Base-by-base conservation (phyloP, 2,113 vertebrate genomes). In the Tricholaema leucomelas region DNA sequence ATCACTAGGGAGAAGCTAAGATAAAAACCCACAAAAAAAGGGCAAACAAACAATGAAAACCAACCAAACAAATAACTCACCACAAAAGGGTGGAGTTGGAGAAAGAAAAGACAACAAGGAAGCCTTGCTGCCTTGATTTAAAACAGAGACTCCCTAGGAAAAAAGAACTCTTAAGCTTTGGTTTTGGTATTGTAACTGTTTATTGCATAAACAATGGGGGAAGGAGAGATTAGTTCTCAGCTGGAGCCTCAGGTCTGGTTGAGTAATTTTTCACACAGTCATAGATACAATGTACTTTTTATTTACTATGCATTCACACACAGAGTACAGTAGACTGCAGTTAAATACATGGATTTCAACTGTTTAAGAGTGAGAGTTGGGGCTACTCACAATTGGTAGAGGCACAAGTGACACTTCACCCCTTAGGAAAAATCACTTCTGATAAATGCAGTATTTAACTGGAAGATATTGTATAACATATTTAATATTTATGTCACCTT, bases 361-460 rank as follows among this genome's bases (percentile, higher is more conserved):
- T 95, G 35, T 92, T 91, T 81, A 88, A 96, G 52, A 90, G 75
- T 91, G 94, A 92, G 87, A 94, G 58, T 33, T 96, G 77, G 64
- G 94, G 70, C 72, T 81, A 96, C 73, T 70, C 93, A 77, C 77
- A 97, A 95, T 42, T 87, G 38, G 85, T 58, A 96, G 91, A 96
- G 93, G 91, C 79, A 96, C 55, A 97, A 96, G 61, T 92, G 96
- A 95, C 82, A 94, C 65, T 96, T 95, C 93, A 96, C 76, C 86
- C 90, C 59, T 81, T 94, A 94, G 38, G 85, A 96, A 97, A 96
- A 95, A 94, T 95, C 65, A 93, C 85, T 97, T 97, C 93, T 96
- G 76, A 91, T 91, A 92, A 97, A 91, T 94, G 83, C 82, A 96
- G 87, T 93, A 96, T 93, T 96, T 96, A 96, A 97, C 82, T 93